phyloP scores from a whole-genome alignment of 2,113 vertebrate genomes.

The Andinoacara biseriatus region DNA sequence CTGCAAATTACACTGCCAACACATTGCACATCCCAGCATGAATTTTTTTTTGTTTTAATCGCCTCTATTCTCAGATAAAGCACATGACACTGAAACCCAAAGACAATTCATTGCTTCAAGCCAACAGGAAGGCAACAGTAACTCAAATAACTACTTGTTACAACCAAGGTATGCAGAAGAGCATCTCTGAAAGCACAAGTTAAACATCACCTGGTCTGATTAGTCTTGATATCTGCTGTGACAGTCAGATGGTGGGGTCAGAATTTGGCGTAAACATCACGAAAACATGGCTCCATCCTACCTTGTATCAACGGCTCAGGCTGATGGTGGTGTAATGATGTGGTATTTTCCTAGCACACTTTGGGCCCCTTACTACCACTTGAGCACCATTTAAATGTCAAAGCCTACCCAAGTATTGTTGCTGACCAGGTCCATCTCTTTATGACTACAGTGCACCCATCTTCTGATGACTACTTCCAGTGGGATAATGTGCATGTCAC shows the following conservation, averaged over 20 bases:
- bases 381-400: background rate
- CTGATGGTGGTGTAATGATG: background rate
- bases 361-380: background rate
- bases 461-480: background rate
- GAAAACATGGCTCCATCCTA: background rate
- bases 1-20: slow-evolving; percentile 60
- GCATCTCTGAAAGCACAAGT: background rate
- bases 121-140: background rate
- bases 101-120: slow-evolving; percentile 38
- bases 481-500: background rate
- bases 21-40: slow-evolving; percentile 46
- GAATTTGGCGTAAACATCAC: background rate
- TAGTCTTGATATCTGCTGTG: no score
- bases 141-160: background rate
- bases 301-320: background rate
- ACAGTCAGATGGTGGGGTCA: background rate
- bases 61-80: slow-evolving; percentile 43
- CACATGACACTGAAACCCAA: slow-evolving; percentile 49
- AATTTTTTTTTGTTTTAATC: slow-evolving; percentile 29
- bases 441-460: no score
- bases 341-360: background rate
- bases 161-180: background rate
- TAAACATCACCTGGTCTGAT: background rate
- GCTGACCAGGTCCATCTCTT: background rate
- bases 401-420: background rate